Percentiles rank a stretch among this genome's conserved stretches.
These are phyloP conservation scores for Chydorus sphaericus DNA, from an alignment of 2,888 invertebrate genomes.

Conservation along the genomic window DNA sequence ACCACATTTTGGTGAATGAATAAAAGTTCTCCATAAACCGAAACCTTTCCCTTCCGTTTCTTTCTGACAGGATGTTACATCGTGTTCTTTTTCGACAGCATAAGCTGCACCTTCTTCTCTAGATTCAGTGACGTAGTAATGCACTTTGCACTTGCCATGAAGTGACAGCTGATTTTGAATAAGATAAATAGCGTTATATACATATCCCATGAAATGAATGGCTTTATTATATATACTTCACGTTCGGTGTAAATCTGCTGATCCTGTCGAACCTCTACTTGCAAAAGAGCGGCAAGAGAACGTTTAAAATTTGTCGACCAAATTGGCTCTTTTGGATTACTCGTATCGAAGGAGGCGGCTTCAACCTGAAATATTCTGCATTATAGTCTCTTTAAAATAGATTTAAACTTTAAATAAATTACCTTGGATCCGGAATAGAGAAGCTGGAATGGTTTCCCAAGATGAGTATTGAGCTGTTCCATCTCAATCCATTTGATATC, in stretches of 20 bases:
- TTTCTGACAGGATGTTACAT: background rate
- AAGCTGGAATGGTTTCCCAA: background rate
- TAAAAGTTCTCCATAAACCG: conserved; percentile 3
- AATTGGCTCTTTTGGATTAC: background rate
- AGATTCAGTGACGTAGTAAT: background rate
- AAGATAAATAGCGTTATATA: no score
- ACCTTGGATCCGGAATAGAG: conserved; percentile 1
- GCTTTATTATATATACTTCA: conserved; percentile 2
- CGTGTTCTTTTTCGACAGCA: background rate
- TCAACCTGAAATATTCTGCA: background rate
- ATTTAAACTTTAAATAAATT: background rate
- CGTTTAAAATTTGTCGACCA: conserved; percentile 13
- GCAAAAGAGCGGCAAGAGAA: conserved; percentile 1
- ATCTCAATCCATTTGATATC: background rate
- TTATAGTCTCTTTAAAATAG: background rate
- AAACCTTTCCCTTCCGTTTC: no score
- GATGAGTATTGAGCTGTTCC: background rate
- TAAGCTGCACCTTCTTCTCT: background rate
- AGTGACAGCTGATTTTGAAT: background rate
- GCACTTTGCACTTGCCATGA: background rate
- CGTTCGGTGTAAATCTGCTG: background rate
- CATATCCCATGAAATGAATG: no score
- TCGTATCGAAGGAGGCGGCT: background rate
- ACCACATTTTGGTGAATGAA: background rate
- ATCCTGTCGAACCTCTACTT: background rate